A percentile compares a stretch with the other conserved stretches of the same genome.
phyloP scores from a whole-genome alignment of 2,113 vertebrate genomes.

The Seriola rivoliana region DNA sequence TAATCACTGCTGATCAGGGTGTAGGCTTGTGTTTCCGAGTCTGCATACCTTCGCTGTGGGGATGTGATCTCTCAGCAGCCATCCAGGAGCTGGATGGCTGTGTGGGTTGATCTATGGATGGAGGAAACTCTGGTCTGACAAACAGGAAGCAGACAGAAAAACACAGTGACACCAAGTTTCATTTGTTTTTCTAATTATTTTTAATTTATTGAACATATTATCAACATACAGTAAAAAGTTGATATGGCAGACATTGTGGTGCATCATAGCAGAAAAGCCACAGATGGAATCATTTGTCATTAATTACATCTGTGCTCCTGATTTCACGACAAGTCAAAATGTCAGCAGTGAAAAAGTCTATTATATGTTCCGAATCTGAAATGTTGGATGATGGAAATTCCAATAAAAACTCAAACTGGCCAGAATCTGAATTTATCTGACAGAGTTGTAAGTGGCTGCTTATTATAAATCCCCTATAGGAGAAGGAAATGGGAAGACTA shows the following conservation, averaged over 20 bases:
- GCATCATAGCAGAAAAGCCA: background rate
- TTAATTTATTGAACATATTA: background rate
- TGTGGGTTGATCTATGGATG: conserved; percentile 27
- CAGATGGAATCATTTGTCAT: background rate
- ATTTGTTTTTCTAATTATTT: background rate
- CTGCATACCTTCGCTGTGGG: conserved; percentile 44
- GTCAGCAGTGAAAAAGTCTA: background rate
- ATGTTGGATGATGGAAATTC: background rate
- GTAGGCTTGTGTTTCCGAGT: conserved; percentile 46
- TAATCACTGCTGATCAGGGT: conserved; percentile 36
- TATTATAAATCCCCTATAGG: conserved; percentile 23
- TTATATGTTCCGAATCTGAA: background rate
- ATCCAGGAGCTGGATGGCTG: conserved; percentile 13
- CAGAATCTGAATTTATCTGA: conserved; percentile 28
- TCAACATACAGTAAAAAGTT: too few relatives aligned
- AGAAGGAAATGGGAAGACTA: conserved; percentile 35
- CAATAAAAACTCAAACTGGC: background rate
- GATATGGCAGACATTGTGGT: background rate
- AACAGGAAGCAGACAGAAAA: conserved; percentile 26
- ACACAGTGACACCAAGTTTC: background rate
- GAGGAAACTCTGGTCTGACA: conserved; percentile 4
- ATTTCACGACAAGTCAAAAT: background rate
- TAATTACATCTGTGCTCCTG: background rate
- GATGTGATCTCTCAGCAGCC: conserved; percentile 27
- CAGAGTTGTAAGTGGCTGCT: conserved; percentile 27